A percentile compares a stretch with the other conserved stretches of the same genome.
phyloP scores from a whole-genome alignment of 2,797 vertebrate species.

The Artibeus jamaicensis region DNA sequence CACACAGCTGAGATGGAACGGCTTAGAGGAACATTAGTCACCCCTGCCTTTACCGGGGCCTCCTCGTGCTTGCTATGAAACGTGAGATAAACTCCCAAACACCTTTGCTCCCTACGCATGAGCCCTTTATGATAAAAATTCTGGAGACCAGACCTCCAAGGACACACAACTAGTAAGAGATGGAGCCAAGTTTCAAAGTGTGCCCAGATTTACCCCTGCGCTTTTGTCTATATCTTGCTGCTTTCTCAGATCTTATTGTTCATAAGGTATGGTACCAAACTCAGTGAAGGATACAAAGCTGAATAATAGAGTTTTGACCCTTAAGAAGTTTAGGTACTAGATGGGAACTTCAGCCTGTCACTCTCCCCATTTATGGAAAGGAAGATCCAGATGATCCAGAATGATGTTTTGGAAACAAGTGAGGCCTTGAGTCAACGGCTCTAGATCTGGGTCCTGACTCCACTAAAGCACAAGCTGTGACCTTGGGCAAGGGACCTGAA shows the following conservation, averaged over 20 bases:
- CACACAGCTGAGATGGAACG: not conserved
- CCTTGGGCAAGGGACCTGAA: not conserved
- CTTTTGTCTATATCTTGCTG: not conserved
- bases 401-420: not conserved
- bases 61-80: not conserved
- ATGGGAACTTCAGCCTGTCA: not conserved
- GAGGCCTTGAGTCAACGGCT: not conserved
- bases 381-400: not conserved
- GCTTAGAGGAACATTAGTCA: not conserved
- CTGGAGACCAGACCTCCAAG: not conserved
- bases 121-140: not conserved
- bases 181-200: not conserved
- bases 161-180: not conserved
- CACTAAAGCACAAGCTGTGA: not conserved
- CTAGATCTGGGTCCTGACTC: not conserved
- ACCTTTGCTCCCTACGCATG: not conserved
- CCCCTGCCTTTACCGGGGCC: not conserved
- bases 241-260: not conserved
- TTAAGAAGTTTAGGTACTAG: not conserved
- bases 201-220: not conserved
- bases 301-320: not conserved
- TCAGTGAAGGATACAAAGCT: not conserved
- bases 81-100: not conserved
- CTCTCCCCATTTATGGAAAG: not conserved
- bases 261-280: not conserved